Evolutionary conservation across 2,888 invertebrate genomes (phyloP), one percentile per base, ranked within the genome.

Genomic region (Nycteola revayana): DNA sequence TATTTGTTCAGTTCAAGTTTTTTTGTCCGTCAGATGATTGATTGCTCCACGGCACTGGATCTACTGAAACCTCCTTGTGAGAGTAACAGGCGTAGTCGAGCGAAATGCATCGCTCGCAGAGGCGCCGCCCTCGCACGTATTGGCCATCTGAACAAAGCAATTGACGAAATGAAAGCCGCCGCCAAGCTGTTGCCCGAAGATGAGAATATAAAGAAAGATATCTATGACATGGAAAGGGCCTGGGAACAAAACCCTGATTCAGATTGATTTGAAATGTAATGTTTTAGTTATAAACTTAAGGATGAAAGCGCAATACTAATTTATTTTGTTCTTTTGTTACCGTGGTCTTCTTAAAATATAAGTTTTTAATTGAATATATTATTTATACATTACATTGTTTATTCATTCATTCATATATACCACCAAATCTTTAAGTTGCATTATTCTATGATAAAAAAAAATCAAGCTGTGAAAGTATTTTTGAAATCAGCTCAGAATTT

Each of bases 191-290:
- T 92, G 32, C 94, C 94, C 0, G 82, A 90, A 3, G 91, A 94
- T 59, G 86, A 91, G 25, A 81, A 83, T 7, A 88, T 94, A 26
- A 88, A 89, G 64, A 79, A 84, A 30, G 93, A 93, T 66, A 83
- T 93, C 9, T 90, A 92, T 50, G 94, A 94, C 53, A 93, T 94
- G 90, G 91, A 91, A 32, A 93, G 94, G 56, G 96, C 96, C 8
- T 87, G 96, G 74, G 94, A 96, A 26, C 91, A 96, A 44, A 92
- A 94, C 64, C 92, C 91, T 2, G 94, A 95, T 71, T 88, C 85
- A 1, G 87, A 89, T 32, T 88, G 39, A 70, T 27, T 14, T n/a
- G n/a, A n/a, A n/a, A n/a, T n/a, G n/a, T n/a, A n/a, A n/a, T n/a
- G n/a, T n/a, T n/a, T n/a, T n/a, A n/a, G n/a, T n/a, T n/a, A n/a